A percentile compares a stretch with the other conserved stretches of the same genome.
These are phyloP conservation scores for Diachasmimorpha longicaudata DNA, from an alignment of 1,140 invertebrate genomes.

Conservation along the genomic window DNA sequence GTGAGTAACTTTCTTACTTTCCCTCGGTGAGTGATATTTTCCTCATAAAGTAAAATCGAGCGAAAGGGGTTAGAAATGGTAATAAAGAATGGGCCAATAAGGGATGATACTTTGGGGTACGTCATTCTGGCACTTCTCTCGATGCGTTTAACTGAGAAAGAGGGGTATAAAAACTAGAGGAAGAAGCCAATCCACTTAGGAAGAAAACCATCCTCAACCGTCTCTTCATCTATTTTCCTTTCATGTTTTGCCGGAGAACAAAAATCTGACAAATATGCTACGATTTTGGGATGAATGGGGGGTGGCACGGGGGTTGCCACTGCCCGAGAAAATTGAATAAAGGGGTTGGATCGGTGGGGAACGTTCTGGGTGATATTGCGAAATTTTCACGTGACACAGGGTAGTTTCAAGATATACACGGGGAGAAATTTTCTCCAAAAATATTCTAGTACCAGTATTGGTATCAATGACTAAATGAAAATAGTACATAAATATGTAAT, in stretches of 20 bases:
- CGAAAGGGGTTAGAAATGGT: not conserved
- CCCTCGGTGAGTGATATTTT: not conserved
- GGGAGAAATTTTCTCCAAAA: too few relatives aligned
- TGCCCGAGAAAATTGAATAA: slow-evolving; percentile 16
- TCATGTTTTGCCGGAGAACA: slow-evolving; percentile 57
- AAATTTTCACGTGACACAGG: not conserved
- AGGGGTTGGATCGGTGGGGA: not conserved
- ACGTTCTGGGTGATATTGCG: not conserved
- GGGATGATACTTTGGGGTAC: not conserved
- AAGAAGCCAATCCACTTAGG: slow-evolving; percentile 61
- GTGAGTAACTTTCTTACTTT: not conserved
- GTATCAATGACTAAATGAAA: too few relatives aligned
- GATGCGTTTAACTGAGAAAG: slow-evolving; percentile 2
- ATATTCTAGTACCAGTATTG: too few relatives aligned
- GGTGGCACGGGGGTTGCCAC: not conserved
- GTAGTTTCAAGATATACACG: too few relatives aligned
- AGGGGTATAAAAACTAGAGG: slow-evolving; percentile 17
- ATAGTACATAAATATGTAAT: too few relatives aligned
- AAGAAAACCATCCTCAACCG: slow-evolving; percentile 19
- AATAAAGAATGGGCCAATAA: slow-evolving; percentile 11
- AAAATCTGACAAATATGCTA: slow-evolving; percentile 64
- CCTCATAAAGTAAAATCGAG: not conserved
- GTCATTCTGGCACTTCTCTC: not conserved
- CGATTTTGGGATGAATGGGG: slow-evolving; percentile 57
- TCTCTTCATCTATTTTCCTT: slow-evolving; percentile 26